These are phyloP conservation scores for Etheostoma cragini DNA, from an alignment of 2,113 vertebrate genomes.

Conservation along the genomic window DNA sequence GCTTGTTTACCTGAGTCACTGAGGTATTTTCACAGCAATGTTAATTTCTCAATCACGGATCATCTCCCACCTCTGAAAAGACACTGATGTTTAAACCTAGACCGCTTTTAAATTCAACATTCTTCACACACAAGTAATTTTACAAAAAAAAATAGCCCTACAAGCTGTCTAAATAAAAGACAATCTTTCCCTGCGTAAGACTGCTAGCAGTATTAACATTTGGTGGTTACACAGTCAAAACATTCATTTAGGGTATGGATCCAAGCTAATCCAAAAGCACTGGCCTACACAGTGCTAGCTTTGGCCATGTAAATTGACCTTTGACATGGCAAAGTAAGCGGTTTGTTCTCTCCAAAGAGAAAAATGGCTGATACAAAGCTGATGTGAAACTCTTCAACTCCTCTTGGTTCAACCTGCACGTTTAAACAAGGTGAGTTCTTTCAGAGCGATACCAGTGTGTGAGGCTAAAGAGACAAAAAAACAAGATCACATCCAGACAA, in stretches of 20 bases:
- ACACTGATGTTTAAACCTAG: slow-evolving; percentile 59
- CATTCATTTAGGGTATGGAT: slow-evolving; percentile 40
- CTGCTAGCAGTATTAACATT: slow-evolving; percentile 52
- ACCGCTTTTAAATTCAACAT: slow-evolving; percentile 44
- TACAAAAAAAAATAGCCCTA: slow-evolving; percentile 64
- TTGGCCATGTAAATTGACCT: slow-evolving; percentile 35
- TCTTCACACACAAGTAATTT: slow-evolving; percentile 61
- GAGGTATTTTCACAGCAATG: slow-evolving; percentile 85
- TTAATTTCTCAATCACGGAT: slow-evolving; percentile 74
- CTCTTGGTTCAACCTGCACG: slow-evolving; percentile 39
- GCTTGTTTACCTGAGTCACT: slow-evolving; percentile 87
- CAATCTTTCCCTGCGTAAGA: slow-evolving; percentile 47
- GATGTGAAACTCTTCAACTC: slow-evolving; percentile 39
- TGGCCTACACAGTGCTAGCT: slow-evolving; percentile 8
- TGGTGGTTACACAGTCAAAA: slow-evolving; percentile 57
- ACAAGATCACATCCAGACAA: slow-evolving; percentile 63
- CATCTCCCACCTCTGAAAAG: slow-evolving; percentile 62
- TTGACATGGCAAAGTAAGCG: slow-evolving; percentile 35
- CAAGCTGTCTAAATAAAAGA: slow-evolving; percentile 46
- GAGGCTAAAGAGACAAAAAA: slow-evolving; percentile 58
- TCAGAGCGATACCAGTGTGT: slow-evolving; percentile 59
- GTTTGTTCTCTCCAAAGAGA: slow-evolving; percentile 27
- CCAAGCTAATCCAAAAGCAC: slow-evolving; percentile 17
- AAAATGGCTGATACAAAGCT: slow-evolving; percentile 42
- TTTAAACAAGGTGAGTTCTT: slow-evolving; percentile 57